Conservation (phyloP, 2,888 invertebrate genomes). For the Imbricaverruca yamaguchii region DNA sequence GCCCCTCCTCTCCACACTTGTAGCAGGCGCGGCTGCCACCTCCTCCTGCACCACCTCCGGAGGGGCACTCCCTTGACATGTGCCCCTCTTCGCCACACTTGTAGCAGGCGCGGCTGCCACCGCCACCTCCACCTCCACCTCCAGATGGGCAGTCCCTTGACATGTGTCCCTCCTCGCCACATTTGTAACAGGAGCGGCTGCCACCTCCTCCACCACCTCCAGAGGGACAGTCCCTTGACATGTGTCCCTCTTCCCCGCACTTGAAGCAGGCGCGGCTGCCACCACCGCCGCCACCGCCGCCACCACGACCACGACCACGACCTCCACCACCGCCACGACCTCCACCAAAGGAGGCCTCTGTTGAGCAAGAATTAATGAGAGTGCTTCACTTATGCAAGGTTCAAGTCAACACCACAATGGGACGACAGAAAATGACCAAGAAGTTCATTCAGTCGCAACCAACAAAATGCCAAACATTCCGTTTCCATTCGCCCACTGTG, state of each 20-base stretch:
- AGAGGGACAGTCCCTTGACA: slow-evolving; percentile 29
- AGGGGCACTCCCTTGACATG: slow-evolving; percentile 27
- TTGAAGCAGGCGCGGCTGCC: slow-evolving; percentile 22
- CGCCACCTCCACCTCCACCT: background rate
- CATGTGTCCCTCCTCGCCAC: slow-evolving; percentile 30
- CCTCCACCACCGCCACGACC: slow-evolving; percentile 18
- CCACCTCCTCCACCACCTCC: slow-evolving; percentile 20
- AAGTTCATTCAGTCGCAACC: too few species aligned
- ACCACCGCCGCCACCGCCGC: slow-evolving; percentile 20
- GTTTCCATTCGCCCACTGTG: too few species aligned
- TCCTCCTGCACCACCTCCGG: slow-evolving; percentile 7
- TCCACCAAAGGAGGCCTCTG: background rate
- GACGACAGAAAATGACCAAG: background rate
- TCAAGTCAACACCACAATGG: background rate
- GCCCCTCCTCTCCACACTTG: slow-evolving; percentile 29
- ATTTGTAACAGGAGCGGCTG: slow-evolving; percentile 27
- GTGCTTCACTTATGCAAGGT: background rate
- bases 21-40: slow-evolving; percentile 23
- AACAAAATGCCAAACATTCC: too few species aligned
- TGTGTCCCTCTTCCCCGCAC: slow-evolving; percentile 30
- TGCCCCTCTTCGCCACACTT: slow-evolving; percentile 31
- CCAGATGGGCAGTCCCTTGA: slow-evolving; percentile 26
- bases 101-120: slow-evolving; percentile 23
- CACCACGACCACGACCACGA: slow-evolving; percentile 27
- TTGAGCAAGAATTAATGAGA: background rate